These are phyloP conservation scores for Notiomystis cincta DNA, from an alignment of 2,113 vertebrate genomes.

Conservation along the genomic window DNA sequence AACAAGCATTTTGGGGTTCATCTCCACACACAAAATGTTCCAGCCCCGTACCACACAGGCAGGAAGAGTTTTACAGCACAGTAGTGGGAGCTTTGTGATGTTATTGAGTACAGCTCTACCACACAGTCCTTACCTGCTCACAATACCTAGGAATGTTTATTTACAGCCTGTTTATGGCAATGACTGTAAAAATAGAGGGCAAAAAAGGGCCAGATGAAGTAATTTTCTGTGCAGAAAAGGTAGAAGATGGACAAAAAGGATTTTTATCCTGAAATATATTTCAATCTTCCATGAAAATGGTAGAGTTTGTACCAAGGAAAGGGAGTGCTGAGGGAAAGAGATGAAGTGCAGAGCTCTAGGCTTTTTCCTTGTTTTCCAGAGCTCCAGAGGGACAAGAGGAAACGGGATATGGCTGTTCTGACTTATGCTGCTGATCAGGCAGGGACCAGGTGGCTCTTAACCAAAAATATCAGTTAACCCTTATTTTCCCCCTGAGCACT, in stretches of 20 bases:
- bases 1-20: background rate
- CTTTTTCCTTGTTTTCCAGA: background rate
- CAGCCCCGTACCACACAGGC: background rate
- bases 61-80: background rate
- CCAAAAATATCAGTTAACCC: conserved; percentile 45
- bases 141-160: background rate
- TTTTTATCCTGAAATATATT: background rate
- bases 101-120: background rate
- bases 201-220: background rate
- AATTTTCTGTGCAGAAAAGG: background rate
- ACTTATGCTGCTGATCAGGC: background rate
- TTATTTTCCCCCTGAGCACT: background rate
- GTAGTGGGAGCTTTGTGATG: background rate
- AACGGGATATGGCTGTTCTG: conserved; percentile 2
- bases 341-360: background rate
- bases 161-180: background rate
- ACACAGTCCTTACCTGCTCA: background rate
- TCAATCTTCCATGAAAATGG: background rate
- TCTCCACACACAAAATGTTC: background rate
- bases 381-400: background rate
- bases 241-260: background rate
- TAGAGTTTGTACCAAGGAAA: background rate
- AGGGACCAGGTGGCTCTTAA: conserved; percentile 42
- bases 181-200: background rate
- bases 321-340: background rate